Evolutionary conservation across 2,113 vertebrate species (phyloP).

Genomic region (Gobio gobio): DNA sequence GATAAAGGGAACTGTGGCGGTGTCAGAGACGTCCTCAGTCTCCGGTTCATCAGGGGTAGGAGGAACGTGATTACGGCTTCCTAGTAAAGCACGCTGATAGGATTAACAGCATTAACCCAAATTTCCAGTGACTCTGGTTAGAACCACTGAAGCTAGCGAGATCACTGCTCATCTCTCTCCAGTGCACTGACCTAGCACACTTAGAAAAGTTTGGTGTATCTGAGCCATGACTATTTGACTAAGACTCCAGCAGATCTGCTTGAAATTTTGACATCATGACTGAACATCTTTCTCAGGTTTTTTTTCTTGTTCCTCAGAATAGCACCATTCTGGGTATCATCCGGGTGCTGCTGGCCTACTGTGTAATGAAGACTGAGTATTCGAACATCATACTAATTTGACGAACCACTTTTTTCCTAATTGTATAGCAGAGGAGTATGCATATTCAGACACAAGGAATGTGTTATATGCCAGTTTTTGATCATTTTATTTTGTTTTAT

Average conservation of each 20-base stretch:
- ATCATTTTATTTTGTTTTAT: not conserved
- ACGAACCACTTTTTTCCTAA: not conserved
- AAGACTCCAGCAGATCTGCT: not conserved
- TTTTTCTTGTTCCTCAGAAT: not conserved
- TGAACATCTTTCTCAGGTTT: not conserved
- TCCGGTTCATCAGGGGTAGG: constrained; percentile 2
- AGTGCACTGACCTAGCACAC: constrained; percentile 2
- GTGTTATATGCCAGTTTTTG: not conserved
- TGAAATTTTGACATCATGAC: not conserved
- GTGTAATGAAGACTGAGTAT: not conserved
- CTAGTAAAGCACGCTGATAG: not conserved
- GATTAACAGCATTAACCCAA: constrained; percentile 43
- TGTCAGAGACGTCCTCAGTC: not conserved
- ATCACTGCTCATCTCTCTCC: constrained; percentile 7
- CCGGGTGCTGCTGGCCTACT: not conserved
- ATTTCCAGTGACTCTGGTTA: constrained; percentile 37
- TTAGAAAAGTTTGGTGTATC: not conserved
- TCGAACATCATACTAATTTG: not conserved
- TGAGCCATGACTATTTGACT: not conserved
- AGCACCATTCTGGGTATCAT: not conserved
- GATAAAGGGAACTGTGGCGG: not conserved
- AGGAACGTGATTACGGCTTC: not conserved
- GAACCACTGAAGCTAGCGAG: not conserved
- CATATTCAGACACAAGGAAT: not conserved
- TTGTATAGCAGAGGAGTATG: not conserved